Percentiles rank a stretch among this genome's conserved stretches.
Conservation (phyloP, 2,113 vertebrate species). For the Erythrocercus mccallii region DNA sequence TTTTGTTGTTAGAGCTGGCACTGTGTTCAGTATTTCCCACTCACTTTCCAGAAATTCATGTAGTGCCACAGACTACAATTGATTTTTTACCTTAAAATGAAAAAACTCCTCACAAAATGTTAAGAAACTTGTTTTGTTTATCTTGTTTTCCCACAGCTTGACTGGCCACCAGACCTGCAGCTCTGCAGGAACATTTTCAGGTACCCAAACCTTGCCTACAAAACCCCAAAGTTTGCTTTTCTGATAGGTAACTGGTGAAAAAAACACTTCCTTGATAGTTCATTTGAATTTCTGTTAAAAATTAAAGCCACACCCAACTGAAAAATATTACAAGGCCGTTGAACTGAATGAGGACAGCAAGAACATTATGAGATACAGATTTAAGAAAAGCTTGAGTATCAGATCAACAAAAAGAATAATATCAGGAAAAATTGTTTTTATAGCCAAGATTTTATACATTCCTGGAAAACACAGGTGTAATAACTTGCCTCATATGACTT, state of each 20-base stretch:
- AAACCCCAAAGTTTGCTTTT: not conserved
- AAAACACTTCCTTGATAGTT: not conserved
- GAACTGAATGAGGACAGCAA: not conserved
- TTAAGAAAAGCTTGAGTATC: not conserved
- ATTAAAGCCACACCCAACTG: not conserved
- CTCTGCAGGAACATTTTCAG: not conserved
- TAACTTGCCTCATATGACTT: not conserved
- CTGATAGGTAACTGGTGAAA: not conserved
- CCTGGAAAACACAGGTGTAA: not conserved
- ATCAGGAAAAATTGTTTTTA: not conserved
- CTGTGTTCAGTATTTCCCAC: slow-evolving; percentile 17
- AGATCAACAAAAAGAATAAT: not conserved
- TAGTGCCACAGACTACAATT: not conserved
- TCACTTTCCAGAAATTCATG: slow-evolving; percentile 42
- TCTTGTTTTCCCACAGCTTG: not conserved
- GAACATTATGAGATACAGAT: not conserved
- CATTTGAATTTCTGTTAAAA: not conserved
- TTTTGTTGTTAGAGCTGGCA: slow-evolving; percentile 26
- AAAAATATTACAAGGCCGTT: not conserved
- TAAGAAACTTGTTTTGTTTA: not conserved
- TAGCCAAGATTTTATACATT: not conserved
- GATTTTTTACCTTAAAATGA: not conserved
- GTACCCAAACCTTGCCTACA: not conserved
- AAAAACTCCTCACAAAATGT: not conserved
- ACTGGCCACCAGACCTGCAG: not conserved